A percentile compares a stretch with the other conserved stretches of the same genome.
Evolutionary conservation across 2,797 vertebrate species (phyloP).

Genomic region (Poeciliopsis turneri): DNA sequence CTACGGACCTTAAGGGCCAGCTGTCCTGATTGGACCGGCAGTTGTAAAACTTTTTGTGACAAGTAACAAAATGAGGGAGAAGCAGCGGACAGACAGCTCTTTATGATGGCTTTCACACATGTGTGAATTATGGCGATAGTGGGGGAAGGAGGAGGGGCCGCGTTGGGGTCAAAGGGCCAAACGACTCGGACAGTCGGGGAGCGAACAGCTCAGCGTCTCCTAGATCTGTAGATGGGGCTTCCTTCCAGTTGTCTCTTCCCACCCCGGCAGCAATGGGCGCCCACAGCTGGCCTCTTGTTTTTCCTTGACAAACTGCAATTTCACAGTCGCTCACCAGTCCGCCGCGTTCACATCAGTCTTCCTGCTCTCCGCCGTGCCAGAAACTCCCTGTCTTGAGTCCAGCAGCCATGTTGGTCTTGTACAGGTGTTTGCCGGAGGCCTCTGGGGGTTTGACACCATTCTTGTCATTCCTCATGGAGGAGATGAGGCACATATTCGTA

Average conservation of each 20-base stretch:
- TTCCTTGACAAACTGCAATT: conserved; percentile 85
- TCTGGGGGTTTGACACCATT: conserved; percentile 61
- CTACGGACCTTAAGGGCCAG: background rate
- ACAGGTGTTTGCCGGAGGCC: conserved; percentile 77
- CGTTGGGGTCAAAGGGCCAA: conserved; percentile 71
- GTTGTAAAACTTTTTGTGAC: conserved; percentile 36
- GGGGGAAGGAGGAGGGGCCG: conserved; percentile 25
- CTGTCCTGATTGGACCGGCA: conserved; percentile 4
- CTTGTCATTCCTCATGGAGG: conserved; percentile 47
- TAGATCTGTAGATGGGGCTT: conserved; percentile 80
- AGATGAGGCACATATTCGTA: conserved; percentile 19
- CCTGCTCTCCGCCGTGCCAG: conserved; percentile 62
- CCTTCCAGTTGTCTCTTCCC: conserved; percentile 88
- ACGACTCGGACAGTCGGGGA: conserved; percentile 67
- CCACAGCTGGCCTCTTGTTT: conserved; percentile 90
- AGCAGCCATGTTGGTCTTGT: conserved; percentile 57
- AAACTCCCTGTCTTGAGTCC: conserved; percentile 62
- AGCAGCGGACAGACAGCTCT: conserved; percentile 30
- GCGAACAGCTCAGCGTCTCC: conserved; percentile 60
- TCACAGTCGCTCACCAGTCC: conserved; percentile 77
- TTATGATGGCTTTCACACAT: conserved; percentile 57
- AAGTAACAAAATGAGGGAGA: conserved; percentile 7
- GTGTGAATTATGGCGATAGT: conserved; percentile 39
- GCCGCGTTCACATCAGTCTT: conserved; percentile 73
- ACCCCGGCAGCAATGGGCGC: conserved; percentile 83